A percentile compares a stretch with the other conserved stretches of the same genome.
These are phyloP conservation scores for Macrostomum cliftonense DNA, from an alignment of 2,888 invertebrate genomes.

Conservation along the genomic window DNA sequence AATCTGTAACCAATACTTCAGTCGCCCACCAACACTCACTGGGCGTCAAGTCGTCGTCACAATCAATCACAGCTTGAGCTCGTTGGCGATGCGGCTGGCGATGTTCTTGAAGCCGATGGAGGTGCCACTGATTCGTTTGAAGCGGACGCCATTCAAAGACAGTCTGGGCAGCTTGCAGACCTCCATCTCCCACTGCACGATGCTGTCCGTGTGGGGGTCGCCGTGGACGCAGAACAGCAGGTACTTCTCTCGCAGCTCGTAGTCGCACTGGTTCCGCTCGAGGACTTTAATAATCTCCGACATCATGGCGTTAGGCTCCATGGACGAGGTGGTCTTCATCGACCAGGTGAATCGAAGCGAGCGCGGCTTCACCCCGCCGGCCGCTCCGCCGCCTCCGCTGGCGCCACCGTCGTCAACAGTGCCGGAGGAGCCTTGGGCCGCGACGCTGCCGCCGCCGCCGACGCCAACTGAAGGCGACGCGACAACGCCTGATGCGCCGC, in stretches of 20 bases:
- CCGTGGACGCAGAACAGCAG: conserved; percentile 92
- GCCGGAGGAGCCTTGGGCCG: too few species aligned
- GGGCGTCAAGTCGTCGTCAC: too few species aligned
- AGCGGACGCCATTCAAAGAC: conserved; percentile 86
- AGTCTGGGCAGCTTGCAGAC: conserved; percentile 87
- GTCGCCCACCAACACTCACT: too few species aligned
- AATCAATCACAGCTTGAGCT: conserved; percentile 10
- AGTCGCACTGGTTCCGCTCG: conserved; percentile 97
- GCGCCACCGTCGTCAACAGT: too few species aligned
- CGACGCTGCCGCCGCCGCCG: too few species aligned
- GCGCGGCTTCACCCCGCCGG: conserved; percentile 57
- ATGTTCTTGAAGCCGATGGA: conserved; percentile 12
- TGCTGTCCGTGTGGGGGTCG: conserved; percentile 76
- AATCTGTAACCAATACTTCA: too few species aligned
- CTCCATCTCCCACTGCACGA: conserved; percentile 59
- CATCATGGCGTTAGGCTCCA: conserved; percentile 95
- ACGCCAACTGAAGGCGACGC: too few species aligned
- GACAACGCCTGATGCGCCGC: too few species aligned
- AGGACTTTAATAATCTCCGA: conserved; percentile 86
- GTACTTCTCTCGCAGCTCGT: conserved; percentile 94
- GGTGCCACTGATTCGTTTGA: conserved; percentile 49
- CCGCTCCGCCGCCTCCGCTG: too few species aligned
- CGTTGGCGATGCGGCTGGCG: conserved; percentile 11
- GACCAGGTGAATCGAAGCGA: conserved; percentile 98
- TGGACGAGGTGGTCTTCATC: conserved; percentile 96